These are phyloP conservation scores for Eulacestoma nigropectus DNA, from an alignment of 2,113 vertebrate species.

Conservation along the genomic window DNA sequence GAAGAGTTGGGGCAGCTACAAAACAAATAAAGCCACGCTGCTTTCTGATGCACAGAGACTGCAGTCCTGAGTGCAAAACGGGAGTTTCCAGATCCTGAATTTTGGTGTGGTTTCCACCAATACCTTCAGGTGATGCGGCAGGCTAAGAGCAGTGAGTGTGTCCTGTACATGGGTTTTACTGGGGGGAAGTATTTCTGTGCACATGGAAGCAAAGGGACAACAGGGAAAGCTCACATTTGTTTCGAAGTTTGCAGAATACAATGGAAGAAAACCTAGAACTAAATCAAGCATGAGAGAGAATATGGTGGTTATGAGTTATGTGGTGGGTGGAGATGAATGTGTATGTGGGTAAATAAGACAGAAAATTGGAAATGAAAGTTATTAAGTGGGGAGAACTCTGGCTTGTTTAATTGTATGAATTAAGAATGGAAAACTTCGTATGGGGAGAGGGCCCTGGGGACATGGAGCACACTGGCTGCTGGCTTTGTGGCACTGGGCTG, in stretches of 20 bases:
- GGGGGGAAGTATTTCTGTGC: not conserved
- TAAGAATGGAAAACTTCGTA: not conserved
- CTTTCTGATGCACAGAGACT: not conserved
- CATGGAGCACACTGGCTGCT: not conserved
- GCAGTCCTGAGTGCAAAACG: rapidly evolving
- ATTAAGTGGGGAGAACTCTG: not conserved
- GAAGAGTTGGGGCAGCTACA: not conserved
- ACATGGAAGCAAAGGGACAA: not conserved
- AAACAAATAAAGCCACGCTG: not conserved
- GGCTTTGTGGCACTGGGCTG: not conserved
- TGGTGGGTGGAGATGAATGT: not conserved
- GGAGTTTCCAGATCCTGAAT: not conserved
- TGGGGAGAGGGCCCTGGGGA: not conserved
- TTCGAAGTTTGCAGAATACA: not conserved
- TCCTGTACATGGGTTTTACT: not conserved
- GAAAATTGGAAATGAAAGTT: not conserved
- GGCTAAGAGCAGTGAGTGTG: not conserved
- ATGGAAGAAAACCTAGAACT: not conserved
- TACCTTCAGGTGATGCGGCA: not conserved
- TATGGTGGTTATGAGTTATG: not conserved
- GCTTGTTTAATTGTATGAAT: not conserved
- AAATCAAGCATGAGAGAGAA: not conserved
- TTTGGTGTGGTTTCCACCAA: not conserved
- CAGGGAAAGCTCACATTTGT: not conserved
- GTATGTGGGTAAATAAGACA: not conserved